Conservation (phyloP, 2,113 vertebrate species). For the Aegotheles bennettii region DNA sequence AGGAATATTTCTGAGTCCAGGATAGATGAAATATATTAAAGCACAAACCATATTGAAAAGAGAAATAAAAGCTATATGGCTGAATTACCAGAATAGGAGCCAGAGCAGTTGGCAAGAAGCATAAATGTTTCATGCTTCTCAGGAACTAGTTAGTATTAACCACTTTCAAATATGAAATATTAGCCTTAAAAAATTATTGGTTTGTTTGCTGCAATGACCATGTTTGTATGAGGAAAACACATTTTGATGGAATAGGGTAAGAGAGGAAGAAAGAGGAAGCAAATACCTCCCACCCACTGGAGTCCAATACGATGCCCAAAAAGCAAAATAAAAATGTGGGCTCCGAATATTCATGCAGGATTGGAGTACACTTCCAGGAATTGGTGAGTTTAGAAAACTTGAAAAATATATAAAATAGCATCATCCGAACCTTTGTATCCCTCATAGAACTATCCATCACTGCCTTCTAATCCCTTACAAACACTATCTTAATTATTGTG, state of each 20-base stretch:
- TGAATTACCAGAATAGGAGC: background rate
- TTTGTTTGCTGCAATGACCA: background rate
- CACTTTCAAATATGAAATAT: background rate
- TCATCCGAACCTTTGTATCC: background rate
- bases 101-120: background rate
- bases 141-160: background rate
- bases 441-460: background rate
- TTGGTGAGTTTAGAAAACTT: background rate
- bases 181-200: background rate
- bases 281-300: background rate
- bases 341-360: background rate
- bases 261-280: background rate
- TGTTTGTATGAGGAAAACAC: background rate
- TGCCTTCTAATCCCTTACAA: background rate
- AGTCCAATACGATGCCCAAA: background rate
- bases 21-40: background rate
- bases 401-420: background rate
- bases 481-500: background rate
- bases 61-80: conserved; percentile 4
- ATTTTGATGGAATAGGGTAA: background rate
- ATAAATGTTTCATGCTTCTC: background rate
- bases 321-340: background rate
- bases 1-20: background rate
- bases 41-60: background rate
- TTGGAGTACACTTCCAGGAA: background rate